Evolutionary conservation across 2,113 vertebrate species (phyloP).

Genomic region (Miniopterus natalensis): DNA sequence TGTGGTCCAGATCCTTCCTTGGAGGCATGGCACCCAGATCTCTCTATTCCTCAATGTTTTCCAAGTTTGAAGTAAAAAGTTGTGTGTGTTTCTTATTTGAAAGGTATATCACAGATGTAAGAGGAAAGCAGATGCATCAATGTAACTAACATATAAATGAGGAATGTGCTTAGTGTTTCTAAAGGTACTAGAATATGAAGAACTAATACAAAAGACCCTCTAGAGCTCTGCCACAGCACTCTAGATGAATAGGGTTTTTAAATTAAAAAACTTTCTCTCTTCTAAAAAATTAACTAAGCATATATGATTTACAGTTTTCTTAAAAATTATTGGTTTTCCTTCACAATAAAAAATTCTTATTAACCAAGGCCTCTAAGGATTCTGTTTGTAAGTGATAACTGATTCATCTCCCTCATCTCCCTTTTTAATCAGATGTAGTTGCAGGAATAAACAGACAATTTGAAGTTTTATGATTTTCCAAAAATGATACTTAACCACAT

Average conservation of each 20-base stretch:
- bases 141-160: not conserved
- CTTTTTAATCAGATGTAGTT: constrained; percentile 69
- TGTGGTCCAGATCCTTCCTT: not conserved
- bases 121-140: not conserved
- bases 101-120: constrained; percentile 17
- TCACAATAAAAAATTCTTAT: constrained; percentile 47
- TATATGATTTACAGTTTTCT: constrained; percentile 19
- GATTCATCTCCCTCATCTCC: constrained; percentile 53
- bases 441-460: constrained; percentile 68
- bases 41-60: not conserved
- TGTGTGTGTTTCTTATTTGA: not conserved
- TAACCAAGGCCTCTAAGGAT: constrained; percentile 61
- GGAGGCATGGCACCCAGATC: not conserved
- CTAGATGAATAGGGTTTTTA: not conserved
- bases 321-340: constrained; percentile 54
- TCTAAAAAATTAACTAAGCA: constrained; percentile 61
- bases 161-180: not conserved
- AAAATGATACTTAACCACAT: constrained; percentile 58
- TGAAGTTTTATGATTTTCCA: constrained; percentile 68
- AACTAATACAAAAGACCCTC: not conserved
- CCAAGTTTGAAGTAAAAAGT: not conserved
- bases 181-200: not conserved
- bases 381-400: constrained; percentile 51
- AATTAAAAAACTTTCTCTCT: not conserved
- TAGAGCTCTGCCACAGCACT: not conserved